These are phyloP conservation scores for Standfussiana lucernea DNA, from an alignment of 2,888 invertebrate genomes.

Conservation along the genomic window DNA sequence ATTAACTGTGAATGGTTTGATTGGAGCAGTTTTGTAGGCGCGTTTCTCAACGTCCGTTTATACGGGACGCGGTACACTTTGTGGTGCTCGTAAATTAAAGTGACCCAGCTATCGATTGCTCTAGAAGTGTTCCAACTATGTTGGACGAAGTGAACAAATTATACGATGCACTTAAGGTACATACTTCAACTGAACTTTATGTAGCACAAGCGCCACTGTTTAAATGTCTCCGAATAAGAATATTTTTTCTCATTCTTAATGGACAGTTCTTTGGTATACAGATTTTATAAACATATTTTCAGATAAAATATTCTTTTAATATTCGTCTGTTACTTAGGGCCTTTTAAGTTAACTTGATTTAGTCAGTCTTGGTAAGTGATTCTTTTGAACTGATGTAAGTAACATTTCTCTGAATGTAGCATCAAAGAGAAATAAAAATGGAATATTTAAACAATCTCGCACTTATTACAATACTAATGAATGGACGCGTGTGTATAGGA, in stretches of 20 bases:
- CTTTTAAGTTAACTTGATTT: constrained; percentile 41
- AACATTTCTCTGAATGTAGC: constrained; percentile 6
- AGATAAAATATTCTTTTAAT: constrained; percentile 39
- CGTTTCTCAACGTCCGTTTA: constrained; percentile 47
- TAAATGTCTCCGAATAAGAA: constrained; percentile 18
- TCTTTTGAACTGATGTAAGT: constrained; percentile 30
- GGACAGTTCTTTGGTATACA: constrained; percentile 9
- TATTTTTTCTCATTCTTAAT: constrained; percentile 10
- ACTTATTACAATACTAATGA: constrained; percentile 29
- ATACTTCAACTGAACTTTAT: constrained; percentile 13
- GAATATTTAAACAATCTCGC: constrained; percentile 26
- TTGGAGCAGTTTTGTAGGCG: constrained; percentile 62
- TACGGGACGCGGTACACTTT: constrained; percentile 52
- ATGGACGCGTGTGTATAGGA: constrained; percentile 23
- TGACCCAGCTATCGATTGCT: constrained; percentile 50
- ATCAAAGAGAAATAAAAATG: constrained; percentile 26
- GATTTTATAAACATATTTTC: constrained; percentile 28
- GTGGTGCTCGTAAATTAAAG: constrained; percentile 51
- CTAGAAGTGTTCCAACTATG: constrained; percentile 9
- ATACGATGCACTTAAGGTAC: constrained; percentile 48
- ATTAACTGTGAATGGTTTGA: constrained; percentile 72
- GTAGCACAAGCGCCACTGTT: background rate
- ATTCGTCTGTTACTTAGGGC: constrained; percentile 15
- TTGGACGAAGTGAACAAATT: constrained; percentile 34
- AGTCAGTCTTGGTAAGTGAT: constrained; percentile 8